Conservation (phyloP, 2,797 vertebrate genomes). For the Meda fulgida region DNA sequence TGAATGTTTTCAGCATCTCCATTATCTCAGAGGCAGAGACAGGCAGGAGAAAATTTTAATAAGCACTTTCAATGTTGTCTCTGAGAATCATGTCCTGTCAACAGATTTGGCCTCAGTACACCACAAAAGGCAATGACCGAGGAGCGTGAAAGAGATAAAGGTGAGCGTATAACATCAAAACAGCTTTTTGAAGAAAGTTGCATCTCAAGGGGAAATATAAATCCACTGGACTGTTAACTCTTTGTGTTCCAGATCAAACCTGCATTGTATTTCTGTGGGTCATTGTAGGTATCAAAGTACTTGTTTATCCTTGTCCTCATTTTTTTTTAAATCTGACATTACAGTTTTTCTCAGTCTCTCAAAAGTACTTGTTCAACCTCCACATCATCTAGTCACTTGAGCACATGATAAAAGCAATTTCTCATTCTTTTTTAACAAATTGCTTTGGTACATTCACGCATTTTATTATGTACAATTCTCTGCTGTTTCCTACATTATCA, state of each 20-base stretch:
- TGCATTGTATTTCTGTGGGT: slow-evolving; percentile 50
- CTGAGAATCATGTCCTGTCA: slow-evolving; percentile 59
- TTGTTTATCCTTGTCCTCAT: slow-evolving; percentile 23
- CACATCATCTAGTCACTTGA: too few species aligned
- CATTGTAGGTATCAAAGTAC: slow-evolving; percentile 44
- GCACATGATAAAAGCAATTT: too few species aligned
- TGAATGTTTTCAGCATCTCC: slow-evolving; percentile 54
- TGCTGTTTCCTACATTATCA: too few species aligned
- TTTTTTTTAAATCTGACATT: neutral
- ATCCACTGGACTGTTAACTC: slow-evolving; percentile 32
- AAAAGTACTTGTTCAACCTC: too few species aligned
- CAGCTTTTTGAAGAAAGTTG: slow-evolving; percentile 54
- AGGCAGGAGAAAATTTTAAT: slow-evolving; percentile 59
- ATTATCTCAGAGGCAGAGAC: slow-evolving; percentile 42
- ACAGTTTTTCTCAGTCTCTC: too few species aligned
- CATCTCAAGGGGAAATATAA: slow-evolving; percentile 54
- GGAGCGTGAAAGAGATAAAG: slow-evolving; percentile 57
- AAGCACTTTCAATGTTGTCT: slow-evolving; percentile 57
- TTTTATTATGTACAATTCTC: too few species aligned
- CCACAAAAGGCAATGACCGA: slow-evolving; percentile 52
- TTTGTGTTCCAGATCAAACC: slow-evolving; percentile 44
- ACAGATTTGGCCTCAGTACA: slow-evolving; percentile 53
- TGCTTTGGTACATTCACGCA: too few species aligned
- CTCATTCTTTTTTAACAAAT: too few species aligned
- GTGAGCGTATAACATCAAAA: slow-evolving; percentile 58